Base-by-base conservation (phyloP, 92 coral and sea anemone species). In the Porites rus region DNA sequence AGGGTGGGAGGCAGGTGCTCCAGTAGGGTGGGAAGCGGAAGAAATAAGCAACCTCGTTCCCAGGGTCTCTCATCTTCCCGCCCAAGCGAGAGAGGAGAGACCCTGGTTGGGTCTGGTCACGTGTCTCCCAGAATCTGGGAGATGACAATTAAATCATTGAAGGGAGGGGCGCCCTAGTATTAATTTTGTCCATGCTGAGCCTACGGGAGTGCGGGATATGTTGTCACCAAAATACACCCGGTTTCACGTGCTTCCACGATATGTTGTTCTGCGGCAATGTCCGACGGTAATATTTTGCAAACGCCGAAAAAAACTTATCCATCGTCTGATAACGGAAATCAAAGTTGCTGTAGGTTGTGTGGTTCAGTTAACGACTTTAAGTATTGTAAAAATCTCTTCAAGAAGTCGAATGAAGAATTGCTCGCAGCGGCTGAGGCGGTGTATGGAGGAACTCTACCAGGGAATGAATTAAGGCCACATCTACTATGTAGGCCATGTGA, bases 401-500 rank as follows among this genome's bases (percentile, higher is more conserved):
- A 46, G 53, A 21, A 53, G 43, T 38, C 56, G 2, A 87, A 71
- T 74, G 18, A 59, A 50, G 72, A 28, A 61, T 77, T 87, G 65
- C 85, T 87, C 64, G 66, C 72, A 1, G 46, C 73, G 21, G 90
- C 90, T 28, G 74, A 81, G 72, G 64, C 28, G 21, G 79, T 80
- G 38, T 21, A 21, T 51, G 80, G 86, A 54, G 78, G 76, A 59
- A 16, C 63, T 70, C 69, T 87, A 46, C 28, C 50, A 17, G 61
- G 67, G 3, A 7, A 74, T 17, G 62, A 74, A 74, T 74, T 74
- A 74, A 78, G 76, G 75, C 93, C 87, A 18, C 65, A 75, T 73
- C 72, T 75, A 8, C 16, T 86, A 46, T 90, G 93, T 75, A 61
- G 87, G 65, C 87, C 90, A 28, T 80, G 93, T 81, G 93, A 85